Conservation (phyloP, 2,797 vertebrate genomes). For the Borostomias antarcticus region DNA sequence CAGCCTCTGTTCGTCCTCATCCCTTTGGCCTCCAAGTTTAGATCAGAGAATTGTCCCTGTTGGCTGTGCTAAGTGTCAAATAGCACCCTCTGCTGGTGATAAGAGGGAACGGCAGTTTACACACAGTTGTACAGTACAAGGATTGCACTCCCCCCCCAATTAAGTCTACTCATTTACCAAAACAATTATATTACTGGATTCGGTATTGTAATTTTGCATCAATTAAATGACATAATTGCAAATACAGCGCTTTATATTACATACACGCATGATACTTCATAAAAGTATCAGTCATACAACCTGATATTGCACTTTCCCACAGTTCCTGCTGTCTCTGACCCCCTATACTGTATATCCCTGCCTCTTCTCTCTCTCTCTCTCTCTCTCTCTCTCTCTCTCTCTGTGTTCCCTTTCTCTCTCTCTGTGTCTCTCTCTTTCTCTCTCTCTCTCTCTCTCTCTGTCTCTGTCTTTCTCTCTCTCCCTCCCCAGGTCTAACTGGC, state of each 20-base stretch:
- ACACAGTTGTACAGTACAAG: not conserved
- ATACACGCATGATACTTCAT: too few species aligned
- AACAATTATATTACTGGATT: not conserved
- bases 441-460: conserved; percentile 19
- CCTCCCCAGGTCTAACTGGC: conserved; percentile 90
- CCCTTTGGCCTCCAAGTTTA: not conserved
- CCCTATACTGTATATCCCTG: not conserved
- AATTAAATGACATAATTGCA: not conserved
- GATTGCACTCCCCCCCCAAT: too few species aligned
- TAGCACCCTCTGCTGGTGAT: conserved; percentile 60
- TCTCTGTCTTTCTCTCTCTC: not conserved
- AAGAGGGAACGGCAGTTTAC: not conserved
- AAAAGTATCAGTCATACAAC: too few species aligned
- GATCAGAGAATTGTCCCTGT: not conserved
- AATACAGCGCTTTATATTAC: too few species aligned
- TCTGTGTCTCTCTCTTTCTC: conserved; percentile 2
- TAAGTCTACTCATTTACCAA: not conserved
- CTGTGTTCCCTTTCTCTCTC: too few species aligned
- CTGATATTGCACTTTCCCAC: too few species aligned
- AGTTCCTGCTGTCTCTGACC: not conserved
- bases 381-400: not conserved
- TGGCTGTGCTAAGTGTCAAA: conserved; percentile 26
- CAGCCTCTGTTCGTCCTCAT: conserved; percentile 50
- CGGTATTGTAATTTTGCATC: not conserved
- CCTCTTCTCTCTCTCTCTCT: not conserved